A percentile compares a stretch with the other conserved stretches of the same genome.
These are phyloP conservation scores for Shargacucullia verbasci DNA, from an alignment of 2,888 invertebrate genomes.

Conservation along the genomic window DNA sequence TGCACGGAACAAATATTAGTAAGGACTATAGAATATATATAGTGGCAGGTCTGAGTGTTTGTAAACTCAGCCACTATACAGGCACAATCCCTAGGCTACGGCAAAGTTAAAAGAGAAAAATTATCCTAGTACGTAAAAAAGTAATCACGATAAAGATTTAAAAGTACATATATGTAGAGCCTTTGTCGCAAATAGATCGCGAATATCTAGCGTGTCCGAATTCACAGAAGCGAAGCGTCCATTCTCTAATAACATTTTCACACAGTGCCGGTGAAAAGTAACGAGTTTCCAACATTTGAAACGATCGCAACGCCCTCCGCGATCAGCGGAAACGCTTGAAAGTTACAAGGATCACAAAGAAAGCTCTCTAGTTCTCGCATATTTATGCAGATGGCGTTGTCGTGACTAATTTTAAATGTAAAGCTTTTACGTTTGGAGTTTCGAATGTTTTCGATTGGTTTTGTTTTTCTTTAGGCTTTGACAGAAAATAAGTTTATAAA, in stretches of 20 bases:
- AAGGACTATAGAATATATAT: no score
- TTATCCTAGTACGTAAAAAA: no score
- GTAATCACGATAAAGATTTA: no score
- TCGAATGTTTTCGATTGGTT: no score
- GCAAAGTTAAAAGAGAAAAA: no score
- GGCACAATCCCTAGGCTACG: no score
- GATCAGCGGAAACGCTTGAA: slow-evolving; percentile 60
- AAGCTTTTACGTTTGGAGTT: background rate
- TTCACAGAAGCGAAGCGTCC: slow-evolving; percentile 26
- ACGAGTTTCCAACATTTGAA: slow-evolving; percentile 36
- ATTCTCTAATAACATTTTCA: slow-evolving; percentile 21
- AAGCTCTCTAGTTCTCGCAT: slow-evolving; percentile 67
- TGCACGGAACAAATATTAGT: no score
- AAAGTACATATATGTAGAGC: no score
- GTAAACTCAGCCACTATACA: no score
- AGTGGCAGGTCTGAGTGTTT: no score
- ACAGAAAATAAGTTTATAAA: no score
- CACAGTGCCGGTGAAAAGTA: slow-evolving; percentile 33
- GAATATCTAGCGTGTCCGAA: background rate
- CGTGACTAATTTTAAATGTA: slow-evolving; percentile 9
- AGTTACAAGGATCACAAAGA: slow-evolving; percentile 63
- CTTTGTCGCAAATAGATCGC: slow-evolving; percentile 11
- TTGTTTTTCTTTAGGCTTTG: background rate
- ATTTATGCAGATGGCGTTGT: slow-evolving; percentile 73
- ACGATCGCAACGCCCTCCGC: slow-evolving; percentile 71